Conservation (phyloP, 2,888 invertebrate genomes). For the Diplolepis rosae region DNA sequence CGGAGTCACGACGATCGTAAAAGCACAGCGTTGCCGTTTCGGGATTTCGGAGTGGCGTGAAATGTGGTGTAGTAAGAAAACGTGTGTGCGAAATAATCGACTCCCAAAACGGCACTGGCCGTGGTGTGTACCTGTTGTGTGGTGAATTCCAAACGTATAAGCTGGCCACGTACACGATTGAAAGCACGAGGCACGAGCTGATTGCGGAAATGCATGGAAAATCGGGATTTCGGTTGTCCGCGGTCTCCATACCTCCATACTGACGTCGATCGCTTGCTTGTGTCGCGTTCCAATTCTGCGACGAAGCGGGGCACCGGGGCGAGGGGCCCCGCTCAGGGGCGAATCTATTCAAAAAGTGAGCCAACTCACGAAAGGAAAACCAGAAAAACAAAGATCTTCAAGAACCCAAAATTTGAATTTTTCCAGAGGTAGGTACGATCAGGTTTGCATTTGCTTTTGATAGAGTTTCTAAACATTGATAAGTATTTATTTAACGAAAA, state of each 20-base stretch:
- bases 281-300: slow-evolving; percentile 51
- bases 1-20: not conserved
- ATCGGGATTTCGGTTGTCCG: slow-evolving; percentile 60
- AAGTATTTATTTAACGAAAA: too few species aligned
- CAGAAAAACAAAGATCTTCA: not conserved
- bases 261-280: slow-evolving; percentile 58
- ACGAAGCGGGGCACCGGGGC: slow-evolving; percentile 38
- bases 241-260: slow-evolving; percentile 70
- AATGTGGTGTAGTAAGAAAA: slow-evolving; percentile 36
- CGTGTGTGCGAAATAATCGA: slow-evolving; percentile 17
- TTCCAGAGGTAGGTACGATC: not conserved
- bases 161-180: slow-evolving; percentile 88
- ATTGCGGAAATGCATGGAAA: slow-evolving; percentile 79
- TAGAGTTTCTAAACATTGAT: too few species aligned
- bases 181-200: slow-evolving; percentile 84
- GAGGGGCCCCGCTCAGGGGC: slow-evolving; percentile 29
- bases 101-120: slow-evolving; percentile 1
- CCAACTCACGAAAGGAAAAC: not conserved
- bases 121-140: slow-evolving; percentile 79
- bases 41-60: slow-evolving; percentile 42
- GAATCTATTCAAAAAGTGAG: not conserved
- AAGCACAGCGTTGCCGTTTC: slow-evolving; percentile 35
- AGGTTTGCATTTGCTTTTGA: too few species aligned
- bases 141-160: slow-evolving; percentile 90
- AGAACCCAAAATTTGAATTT: too few species aligned